A percentile compares a stretch with the other conserved stretches of the same genome.
Evolutionary conservation across 2,113 vertebrate genomes (phyloP).

Genomic region (Onychostruthus taczanowskii): DNA sequence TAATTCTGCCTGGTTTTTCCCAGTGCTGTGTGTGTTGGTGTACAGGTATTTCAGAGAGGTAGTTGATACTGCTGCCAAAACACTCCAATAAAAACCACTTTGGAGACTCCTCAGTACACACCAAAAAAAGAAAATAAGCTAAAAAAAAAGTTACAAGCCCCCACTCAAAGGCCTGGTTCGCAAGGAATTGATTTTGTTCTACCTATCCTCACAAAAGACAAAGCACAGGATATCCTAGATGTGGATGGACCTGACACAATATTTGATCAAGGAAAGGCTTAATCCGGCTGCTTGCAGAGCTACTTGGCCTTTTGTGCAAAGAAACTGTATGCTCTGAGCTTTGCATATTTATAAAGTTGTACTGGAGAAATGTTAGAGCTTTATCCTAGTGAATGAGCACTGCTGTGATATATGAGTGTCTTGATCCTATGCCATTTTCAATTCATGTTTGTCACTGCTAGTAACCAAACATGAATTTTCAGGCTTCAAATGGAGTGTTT

Average conservation of each 20-base stretch:
- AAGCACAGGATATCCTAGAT: not conserved
- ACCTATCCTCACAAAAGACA: not conserved
- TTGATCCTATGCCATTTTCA: not conserved
- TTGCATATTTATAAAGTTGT: not conserved
- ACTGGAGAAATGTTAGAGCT: not conserved
- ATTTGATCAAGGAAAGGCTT: not conserved
- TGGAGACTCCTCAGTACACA: too few species aligned
- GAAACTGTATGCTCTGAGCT: not conserved
- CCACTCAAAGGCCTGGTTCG: not conserved
- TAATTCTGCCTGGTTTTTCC: not conserved
- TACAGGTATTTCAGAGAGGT: not conserved
- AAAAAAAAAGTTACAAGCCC: not conserved
- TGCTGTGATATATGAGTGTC: rapidly evolving
- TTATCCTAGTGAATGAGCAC: not conserved
- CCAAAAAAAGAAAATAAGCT: not conserved
- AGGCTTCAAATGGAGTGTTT: not conserved
- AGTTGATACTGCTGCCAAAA: not conserved
- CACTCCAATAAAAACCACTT: not conserved
- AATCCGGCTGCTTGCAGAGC: not conserved
- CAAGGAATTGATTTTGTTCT: not conserved
- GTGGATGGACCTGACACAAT: not conserved
- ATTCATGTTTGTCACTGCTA: not conserved
- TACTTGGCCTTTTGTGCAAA: not conserved
- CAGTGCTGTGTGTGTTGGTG: not conserved
- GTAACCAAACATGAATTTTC: not conserved